Base-by-base conservation (phyloP, 2,888 invertebrate genomes). In the Dendrolimus houi region DNA sequence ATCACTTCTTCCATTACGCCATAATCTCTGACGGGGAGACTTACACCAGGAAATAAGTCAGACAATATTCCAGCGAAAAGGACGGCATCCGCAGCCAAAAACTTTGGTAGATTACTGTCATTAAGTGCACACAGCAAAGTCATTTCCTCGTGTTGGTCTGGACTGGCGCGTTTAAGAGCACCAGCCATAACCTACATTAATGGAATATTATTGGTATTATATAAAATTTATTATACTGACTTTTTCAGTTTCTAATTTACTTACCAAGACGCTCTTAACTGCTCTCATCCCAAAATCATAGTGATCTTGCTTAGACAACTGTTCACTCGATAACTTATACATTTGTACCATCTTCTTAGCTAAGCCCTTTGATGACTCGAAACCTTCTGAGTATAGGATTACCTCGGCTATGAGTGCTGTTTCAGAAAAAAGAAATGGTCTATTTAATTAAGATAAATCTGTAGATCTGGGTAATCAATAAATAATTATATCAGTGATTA, bases 241-340 rank as follows among this genome's bases (percentile, higher is more conserved):
- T 29, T 29, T 29, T 29, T 29, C 29, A 29, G 6, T 29, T 29
- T 29, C 3, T 29, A 29, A 29, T 10, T 55, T 56, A 56, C 55
- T 67, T 74, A 90, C 97, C 70, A 98, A 85, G 1, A 98, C 97
- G 73, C 96, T 97, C 76, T 98, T 98, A 0, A 98, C 97, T 1
- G 98, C 98, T 63, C 98, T 92, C 97, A 98, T 97, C 52, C 96
- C 96, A 71, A 97, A 97, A 81, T 98, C 97, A 72, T 98, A 98
- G 73, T 98, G 97, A 74, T 97, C 95, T 74, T 97, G 97, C 68
- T 97, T 96, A 0, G 97, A 97, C 1, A 98, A 91, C 76, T 97
- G 97, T 75, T 98, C 97, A 69, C 96, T 96, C 71, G 97, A 97
- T 7, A 97, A 86, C 71, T 97, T 97, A 84, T 97, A 97, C 96